Percentiles rank a stretch among this genome's conserved stretches.
Evolutionary conservation across 2,888 invertebrate genomes (phyloP).

Genomic region (Trichogramma evanescens): DNA sequence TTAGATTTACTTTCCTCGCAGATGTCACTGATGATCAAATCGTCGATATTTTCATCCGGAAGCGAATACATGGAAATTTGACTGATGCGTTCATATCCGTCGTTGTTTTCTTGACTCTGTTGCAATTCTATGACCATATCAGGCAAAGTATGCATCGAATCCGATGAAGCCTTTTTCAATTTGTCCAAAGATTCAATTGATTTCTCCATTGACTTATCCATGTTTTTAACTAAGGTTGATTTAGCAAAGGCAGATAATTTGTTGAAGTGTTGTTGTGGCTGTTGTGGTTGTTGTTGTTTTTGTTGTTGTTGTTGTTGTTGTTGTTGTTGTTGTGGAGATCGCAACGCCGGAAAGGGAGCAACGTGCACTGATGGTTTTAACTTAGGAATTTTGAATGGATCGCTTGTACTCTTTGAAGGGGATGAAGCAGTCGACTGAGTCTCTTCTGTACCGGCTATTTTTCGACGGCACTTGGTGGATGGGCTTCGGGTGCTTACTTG

Average conservation of each 20-base stretch:
- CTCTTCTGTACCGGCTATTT: constrained; percentile 8
- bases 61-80: constrained; percentile 18
- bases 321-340: constrained; percentile 5
- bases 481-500: constrained; percentile 31
- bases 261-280: constrained; percentile 4
- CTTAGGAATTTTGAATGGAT: constrained; percentile 9
- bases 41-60: constrained; percentile 19
- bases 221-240: constrained; percentile 1
- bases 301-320: too few relatives aligned
- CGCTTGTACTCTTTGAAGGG: constrained; percentile 17
- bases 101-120: constrained; percentile 15
- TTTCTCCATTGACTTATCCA: constrained; percentile 1
- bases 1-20: constrained; percentile 17
- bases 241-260: background rate
- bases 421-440: background rate
- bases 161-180: constrained; percentile 2
- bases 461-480: constrained; percentile 14
- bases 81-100: constrained; percentile 12
- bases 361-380: constrained; percentile 29
- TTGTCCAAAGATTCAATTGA: background rate
- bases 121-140: constrained; percentile 18
- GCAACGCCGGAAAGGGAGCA: constrained; percentile 21
- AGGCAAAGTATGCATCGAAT: constrained; percentile 17
- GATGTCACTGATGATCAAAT: constrained; percentile 13
- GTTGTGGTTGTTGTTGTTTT: background rate